Base-by-base conservation (phyloP, 2,888 invertebrate species). In the Dolomedes plantarius region DNA sequence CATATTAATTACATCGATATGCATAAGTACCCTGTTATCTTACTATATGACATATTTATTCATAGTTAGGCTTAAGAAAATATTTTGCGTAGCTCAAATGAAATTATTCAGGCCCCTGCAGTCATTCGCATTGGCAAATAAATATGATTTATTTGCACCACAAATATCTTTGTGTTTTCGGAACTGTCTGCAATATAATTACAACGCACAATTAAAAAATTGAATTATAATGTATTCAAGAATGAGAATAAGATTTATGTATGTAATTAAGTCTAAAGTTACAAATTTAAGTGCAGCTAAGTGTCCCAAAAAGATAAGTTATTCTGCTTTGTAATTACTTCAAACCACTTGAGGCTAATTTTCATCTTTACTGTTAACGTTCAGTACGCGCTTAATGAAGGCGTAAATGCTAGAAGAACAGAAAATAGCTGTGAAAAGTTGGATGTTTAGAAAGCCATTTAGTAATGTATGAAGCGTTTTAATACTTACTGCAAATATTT, bases 281-380 rank as follows among this genome's bases (percentile, higher is more conserved):
- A 46, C 46, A 46, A 46, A 46, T 46, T 46, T 46, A 6, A 46
- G 46, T 16, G 46, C 46, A 13, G 46, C 46, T 46, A 46, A 46
- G 46, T 46, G 46, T 46, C 46, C 73, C 73, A 73, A 1, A 19
- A 73, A 32, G 73, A 50, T 36, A 74, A 50, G 65, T 80, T 67
- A 73, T 67, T 73, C 39, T 32, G 50, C 56, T 74, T 80, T 80
- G 32, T 80, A 80, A 80, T 80, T 65, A 80, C 73, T 73, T 67
- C 39, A 19, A 7, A 50, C 80, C 73, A 67, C 65, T 50, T 64
- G 29, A 72, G 71, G 79, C 71, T 79, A 79, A 79, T 72, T 79
- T 71, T 79, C 64, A 39, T 78, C 71, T 46, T 46, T 16, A 6
- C 46, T 46, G 11, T 46, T 46, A 46, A 6, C 7, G 16, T 46